A percentile compares a stretch with the other conserved stretches of the same genome.
Conservation (phyloP, 1,140 invertebrate species). For the Heliconius melpomene region DNA sequence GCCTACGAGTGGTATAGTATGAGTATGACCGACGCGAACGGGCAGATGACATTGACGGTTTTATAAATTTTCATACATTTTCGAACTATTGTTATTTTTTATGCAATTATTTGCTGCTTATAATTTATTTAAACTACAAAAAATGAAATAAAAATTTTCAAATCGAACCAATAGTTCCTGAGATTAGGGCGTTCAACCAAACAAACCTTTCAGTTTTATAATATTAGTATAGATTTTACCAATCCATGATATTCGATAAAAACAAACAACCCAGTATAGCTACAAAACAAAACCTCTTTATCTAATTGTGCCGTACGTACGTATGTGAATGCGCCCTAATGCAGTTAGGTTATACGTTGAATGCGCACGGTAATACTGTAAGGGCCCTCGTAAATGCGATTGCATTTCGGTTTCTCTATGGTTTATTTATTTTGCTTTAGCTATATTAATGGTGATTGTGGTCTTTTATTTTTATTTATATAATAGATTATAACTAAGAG, state of each 20-base stretch:
- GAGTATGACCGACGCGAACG: too few species aligned
- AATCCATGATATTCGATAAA: background rate
- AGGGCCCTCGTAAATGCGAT: constrained; percentile 47
- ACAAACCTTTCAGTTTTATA: too few species aligned
- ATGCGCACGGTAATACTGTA: constrained; percentile 37
- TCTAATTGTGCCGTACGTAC: constrained; percentile 2
- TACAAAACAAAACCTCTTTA: background rate
- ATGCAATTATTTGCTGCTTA: too few species aligned
- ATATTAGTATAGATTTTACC: too few species aligned
- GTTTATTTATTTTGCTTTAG: constrained; percentile 17
- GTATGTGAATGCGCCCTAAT: constrained; percentile 10
- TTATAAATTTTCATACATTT: too few species aligned
- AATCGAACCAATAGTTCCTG: too few species aligned
- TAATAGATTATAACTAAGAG: background rate
- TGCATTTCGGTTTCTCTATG: constrained; percentile 40
- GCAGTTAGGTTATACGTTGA: constrained; percentile 30
- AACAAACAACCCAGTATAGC: background rate
- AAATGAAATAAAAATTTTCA: too few species aligned
- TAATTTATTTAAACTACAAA: too few species aligned
- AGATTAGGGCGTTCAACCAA: too few species aligned
- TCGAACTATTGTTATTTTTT: too few species aligned
- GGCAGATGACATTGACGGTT: too few species aligned
- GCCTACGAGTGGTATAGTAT: too few species aligned
- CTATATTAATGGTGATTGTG: background rate
- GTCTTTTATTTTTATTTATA: background rate